These are phyloP conservation scores for Bilobella aurantiaca DNA, from an alignment of 1,140 invertebrate species.

Conservation along the genomic window DNA sequence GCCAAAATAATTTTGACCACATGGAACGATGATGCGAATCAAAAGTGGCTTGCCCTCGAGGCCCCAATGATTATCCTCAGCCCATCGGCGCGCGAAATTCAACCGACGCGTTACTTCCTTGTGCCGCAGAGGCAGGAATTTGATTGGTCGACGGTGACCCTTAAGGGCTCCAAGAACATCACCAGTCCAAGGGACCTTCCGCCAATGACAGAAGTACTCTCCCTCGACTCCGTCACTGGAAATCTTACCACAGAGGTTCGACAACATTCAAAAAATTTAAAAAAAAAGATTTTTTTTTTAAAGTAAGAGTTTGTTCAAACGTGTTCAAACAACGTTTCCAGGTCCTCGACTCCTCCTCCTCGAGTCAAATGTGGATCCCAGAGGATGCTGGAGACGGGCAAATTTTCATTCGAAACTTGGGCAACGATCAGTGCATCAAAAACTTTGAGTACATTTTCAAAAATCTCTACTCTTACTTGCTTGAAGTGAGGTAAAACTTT, in stretches of 20 bases:
- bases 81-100: not conserved
- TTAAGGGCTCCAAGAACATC: slow-evolving; percentile 6
- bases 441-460: slow-evolving; percentile 26
- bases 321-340: too few species aligned
- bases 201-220: slow-evolving; percentile 12
- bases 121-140: slow-evolving; percentile 19
- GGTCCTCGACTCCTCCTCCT: slow-evolving; percentile 13
- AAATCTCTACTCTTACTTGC: slow-evolving; percentile 6
- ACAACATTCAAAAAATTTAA: too few species aligned
- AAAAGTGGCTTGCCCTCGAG: slow-evolving; percentile 21
- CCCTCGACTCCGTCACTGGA: slow-evolving; percentile 14
- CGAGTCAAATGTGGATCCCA: slow-evolving; percentile 26
- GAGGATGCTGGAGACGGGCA: slow-evolving; percentile 18
- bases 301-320: too few species aligned
- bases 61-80: not conserved
- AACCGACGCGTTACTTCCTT: slow-evolving; percentile 14
- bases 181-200: slow-evolving; percentile 2
- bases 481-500: not conserved
- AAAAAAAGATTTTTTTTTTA: too few species aligned
- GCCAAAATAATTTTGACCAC: not conserved
- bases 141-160: slow-evolving; percentile 12
- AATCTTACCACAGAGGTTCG: slow-evolving; percentile 25
- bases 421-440: slow-evolving; percentile 30
- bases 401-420: slow-evolving; percentile 24
- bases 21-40: slow-evolving; percentile 15